phyloP scores from a whole-genome alignment of 2,888 invertebrate genomes.

The Eupithecia subumbrata region DNA sequence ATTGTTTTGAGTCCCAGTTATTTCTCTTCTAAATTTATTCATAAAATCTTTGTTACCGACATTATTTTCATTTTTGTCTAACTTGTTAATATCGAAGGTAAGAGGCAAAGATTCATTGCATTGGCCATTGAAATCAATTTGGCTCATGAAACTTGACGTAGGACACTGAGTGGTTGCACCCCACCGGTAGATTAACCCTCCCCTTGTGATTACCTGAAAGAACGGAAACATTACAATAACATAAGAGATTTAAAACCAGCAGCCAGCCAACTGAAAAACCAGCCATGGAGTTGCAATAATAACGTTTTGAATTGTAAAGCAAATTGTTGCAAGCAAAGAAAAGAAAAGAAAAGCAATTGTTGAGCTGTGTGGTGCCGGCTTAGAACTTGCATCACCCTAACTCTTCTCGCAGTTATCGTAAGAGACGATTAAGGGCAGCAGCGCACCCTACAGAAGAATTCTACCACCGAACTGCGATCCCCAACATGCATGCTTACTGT shows the following conservation, averaged over 20 bases:
- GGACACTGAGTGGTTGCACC: slow-evolving; percentile 79
- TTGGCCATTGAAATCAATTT: slow-evolving; percentile 57
- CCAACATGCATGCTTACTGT: too few species aligned
- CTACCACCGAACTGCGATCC: too few species aligned
- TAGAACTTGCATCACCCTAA: too few species aligned
- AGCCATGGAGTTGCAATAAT: neutral
- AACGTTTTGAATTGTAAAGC: neutral
- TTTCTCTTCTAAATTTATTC: slow-evolving; percentile 32
- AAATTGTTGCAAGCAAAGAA: neutral
- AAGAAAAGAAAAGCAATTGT: too few species aligned
- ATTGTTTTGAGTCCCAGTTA: slow-evolving; percentile 15
- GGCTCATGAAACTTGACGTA: slow-evolving; percentile 54
- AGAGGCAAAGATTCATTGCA: slow-evolving; percentile 50
- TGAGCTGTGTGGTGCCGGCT: too few species aligned
- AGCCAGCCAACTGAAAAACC: too few species aligned
- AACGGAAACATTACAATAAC: neutral
- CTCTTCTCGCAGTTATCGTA: too few species aligned
- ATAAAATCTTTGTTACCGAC: slow-evolving; percentile 19
- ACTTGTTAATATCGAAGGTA: slow-evolving; percentile 27
- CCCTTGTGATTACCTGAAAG: slow-evolving; percentile 73
- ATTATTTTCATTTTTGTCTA: slow-evolving; percentile 22
- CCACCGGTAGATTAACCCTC: slow-evolving; percentile 78
- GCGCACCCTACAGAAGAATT: too few species aligned
- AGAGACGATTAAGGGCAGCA: too few species aligned
- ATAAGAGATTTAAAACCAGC: neutral